Evolutionary conservation across 1,140 invertebrate species (phyloP), one percentile per base, ranked within the genome.

Genomic region (Copidosoma floridanum): DNA sequence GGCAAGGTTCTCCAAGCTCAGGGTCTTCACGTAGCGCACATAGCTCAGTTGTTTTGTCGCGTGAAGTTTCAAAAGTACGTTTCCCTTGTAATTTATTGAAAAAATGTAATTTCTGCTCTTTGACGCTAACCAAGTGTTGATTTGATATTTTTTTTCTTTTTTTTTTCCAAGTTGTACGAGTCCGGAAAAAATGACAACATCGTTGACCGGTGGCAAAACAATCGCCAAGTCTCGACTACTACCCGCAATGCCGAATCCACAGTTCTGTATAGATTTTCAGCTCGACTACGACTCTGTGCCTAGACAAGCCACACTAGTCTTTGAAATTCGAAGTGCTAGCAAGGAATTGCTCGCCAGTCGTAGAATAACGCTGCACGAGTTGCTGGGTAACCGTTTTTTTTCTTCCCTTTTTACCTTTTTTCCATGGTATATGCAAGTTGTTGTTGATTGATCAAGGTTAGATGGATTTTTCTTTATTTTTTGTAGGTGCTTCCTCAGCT

Each of bases 1-100:
- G 77, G 78, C 4, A 77, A 75, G 63, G 77, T 80, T 23, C 61
- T 80, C 20, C 78, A 79, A 54, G 78, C 75, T n/a, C 74, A 77
- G 46, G 78, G 78, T 38, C 70, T 80, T 35, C 72, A 79, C 35
- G 74, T 79, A 23, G 73, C 75, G 2, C 75, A 75, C 21, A 75
- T 76, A 24, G 74, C 74, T 47, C 76, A 78, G 48, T 61, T 80
- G 16, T 80, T 78, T 40, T 79, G 75, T 43, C 67, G 75, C 20
- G 68, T 80, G 11, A 77, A 76, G 59, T 68, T 79, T 51, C 74
- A 76, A 63, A 74, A 67, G 74, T 75, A 58, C 68, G 23, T 48
- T 18, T n/a, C 1, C 16, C 12, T 14, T 48, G 8, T 65, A 60
- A 20, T 55, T 43, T 29, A 18, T n/a, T n/a, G n/a, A 53, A 21